These are phyloP conservation scores for Anguilla obscura DNA, from an alignment of 2,797 vertebrate genomes.

Conservation along the genomic window DNA sequence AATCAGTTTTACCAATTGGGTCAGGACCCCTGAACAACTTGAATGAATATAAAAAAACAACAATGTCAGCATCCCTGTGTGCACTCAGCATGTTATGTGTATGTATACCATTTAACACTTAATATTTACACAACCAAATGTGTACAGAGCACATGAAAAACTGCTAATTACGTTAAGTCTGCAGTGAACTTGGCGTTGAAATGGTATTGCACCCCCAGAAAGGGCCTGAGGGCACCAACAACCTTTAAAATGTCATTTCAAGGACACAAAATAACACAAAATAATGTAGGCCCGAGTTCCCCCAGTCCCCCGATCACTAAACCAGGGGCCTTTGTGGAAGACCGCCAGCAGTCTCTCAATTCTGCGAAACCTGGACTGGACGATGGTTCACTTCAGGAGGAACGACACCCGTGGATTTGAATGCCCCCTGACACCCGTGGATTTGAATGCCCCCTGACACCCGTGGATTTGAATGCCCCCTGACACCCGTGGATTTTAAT, in stretches of 20 bases:
- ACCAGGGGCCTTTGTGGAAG: background rate
- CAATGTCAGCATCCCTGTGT: background rate
- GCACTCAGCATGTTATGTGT: background rate
- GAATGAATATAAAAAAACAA: background rate
- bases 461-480: too few species aligned
- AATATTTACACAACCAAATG: slow-evolving; percentile 25
- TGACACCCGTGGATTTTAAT: too few species aligned
- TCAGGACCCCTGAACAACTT: background rate
- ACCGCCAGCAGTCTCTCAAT: too few species aligned
- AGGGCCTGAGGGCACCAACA: background rate
- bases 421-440: too few species aligned
- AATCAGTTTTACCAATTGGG: background rate
- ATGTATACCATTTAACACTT: slow-evolving; percentile 1
- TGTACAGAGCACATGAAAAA: background rate
- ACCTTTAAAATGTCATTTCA: background rate
- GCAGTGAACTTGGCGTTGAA: background rate
- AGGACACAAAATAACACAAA: background rate
- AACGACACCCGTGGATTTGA: background rate
- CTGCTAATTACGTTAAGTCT: background rate
- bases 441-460: too few species aligned
- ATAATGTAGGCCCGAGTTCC: background rate
- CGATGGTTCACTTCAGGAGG: background rate
- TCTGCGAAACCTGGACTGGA: background rate
- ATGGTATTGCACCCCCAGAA: background rate
- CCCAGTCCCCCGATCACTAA: background rate